A percentile compares a stretch with the other conserved stretches of the same genome.
Evolutionary conservation across 2,113 vertebrate species (phyloP).

Genomic region (Leiothrix lutea): DNA sequence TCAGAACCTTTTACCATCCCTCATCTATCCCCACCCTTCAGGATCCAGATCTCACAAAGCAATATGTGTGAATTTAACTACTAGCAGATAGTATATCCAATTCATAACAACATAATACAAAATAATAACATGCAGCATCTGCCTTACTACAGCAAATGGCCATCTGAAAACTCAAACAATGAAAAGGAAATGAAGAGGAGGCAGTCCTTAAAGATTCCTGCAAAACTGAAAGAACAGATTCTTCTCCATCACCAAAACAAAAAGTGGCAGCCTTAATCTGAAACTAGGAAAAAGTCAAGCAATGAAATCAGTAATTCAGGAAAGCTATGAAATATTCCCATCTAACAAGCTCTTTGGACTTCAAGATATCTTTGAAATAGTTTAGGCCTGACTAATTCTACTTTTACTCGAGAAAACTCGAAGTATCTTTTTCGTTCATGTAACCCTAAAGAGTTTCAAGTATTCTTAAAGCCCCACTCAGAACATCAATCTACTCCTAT

Average conservation of each 20-base stretch:
- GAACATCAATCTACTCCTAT: neutral
- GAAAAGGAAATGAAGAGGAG: neutral
- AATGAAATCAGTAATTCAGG: neutral
- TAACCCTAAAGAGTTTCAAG: neutral
- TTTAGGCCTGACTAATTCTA: neutral
- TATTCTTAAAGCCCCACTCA: neutral
- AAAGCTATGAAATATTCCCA: neutral
- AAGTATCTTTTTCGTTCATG: neutral
- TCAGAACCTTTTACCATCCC: neutral
- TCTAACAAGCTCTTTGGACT: neutral
- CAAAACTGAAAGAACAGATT: neutral
- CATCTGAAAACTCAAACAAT: neutral
- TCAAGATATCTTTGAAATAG: neutral
- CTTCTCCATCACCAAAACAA: neutral
- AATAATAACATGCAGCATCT: neutral
- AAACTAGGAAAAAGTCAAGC: neutral
- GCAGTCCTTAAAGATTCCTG: neutral
- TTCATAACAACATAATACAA: neutral
- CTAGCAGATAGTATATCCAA: neutral
- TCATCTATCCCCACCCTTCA: neutral
- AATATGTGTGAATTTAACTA: neutral
- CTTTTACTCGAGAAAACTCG: neutral
- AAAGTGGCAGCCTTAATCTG: neutral
- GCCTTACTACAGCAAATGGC: neutral
- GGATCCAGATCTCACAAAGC: neutral